Evolutionary conservation across 1,140 invertebrate species (phyloP), one percentile per base, ranked within the genome.

Genomic region (Neodiprion fabricii): DNA sequence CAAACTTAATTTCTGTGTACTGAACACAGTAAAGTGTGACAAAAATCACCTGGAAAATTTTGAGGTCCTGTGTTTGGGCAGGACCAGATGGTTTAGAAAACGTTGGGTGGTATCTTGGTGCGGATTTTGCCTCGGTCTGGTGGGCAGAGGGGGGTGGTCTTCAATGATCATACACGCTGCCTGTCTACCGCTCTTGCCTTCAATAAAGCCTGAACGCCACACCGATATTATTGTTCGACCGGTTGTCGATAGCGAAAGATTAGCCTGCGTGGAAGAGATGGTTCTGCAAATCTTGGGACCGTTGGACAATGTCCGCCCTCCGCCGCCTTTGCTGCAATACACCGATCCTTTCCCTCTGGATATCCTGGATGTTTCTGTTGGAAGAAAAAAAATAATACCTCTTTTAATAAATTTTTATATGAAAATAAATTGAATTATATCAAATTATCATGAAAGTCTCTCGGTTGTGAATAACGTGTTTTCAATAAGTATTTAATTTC

Each of bases 61-160:
- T 93, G 95, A 95, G 93, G 94, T 95, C 94, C 95, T 96, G 90
- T 81, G 88, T 75, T 88, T 88, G 66, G 86, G 86, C 83, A 88
- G 84, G 82, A 88, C 81, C 80, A 86, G 78, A 76, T 85, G 83
- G 73, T 84, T 88, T 78, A 86, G 76, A 78, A 85, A 85, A 85
- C 81, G 85, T 83, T 85, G 84, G 84, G 79, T 86, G 80, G 83
- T 85, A 86, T 87, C 86, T 84, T 86, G 87, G 80, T 86, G 81
- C 76, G 79, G 81, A 77, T 84, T 86, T 82, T 87, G 85, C 83
- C 86, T 86, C 82, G 86, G 80, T 86, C 82, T 88, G 75, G 78
- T 85, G 83, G 84, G 85, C 85, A 87, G 84, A 83, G 85, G 86
- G 84, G 84, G 82, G 73, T 86, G 82, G 79, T 87, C 81, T 82